These are phyloP conservation scores for Diarsia rubi DNA, from an alignment of 2,888 invertebrate genomes.

Conservation along the genomic window DNA sequence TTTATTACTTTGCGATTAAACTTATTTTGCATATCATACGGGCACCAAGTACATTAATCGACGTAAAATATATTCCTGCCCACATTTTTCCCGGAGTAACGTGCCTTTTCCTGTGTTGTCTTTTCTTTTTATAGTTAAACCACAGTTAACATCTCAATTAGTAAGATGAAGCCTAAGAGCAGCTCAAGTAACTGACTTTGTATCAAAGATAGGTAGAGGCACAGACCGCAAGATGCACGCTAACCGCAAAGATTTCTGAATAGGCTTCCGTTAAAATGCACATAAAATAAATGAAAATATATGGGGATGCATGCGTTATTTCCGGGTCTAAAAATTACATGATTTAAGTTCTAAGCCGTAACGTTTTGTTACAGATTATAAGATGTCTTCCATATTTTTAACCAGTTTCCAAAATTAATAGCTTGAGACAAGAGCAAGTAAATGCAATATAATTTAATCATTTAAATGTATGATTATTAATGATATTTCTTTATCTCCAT, in stretches of 20 bases:
- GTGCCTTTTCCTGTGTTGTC: constrained; percentile 34
- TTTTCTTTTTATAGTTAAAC: constrained; percentile 41
- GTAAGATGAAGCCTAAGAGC: constrained; percentile 54
- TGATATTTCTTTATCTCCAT: constrained; percentile 36
- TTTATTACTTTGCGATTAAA: constrained; percentile 58
- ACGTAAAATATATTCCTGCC: constrained; percentile 39
- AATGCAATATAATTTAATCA: constrained; percentile 9
- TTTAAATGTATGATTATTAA: constrained; percentile 30
- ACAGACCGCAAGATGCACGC: constrained; percentile 50
- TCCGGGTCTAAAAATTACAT: not conserved
- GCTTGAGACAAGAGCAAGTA: constrained; percentile 2
- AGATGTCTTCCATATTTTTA: constrained; percentile 9
- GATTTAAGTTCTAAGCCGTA: not conserved
- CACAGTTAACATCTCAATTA: constrained; percentile 64
- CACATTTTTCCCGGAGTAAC: constrained; percentile 40
- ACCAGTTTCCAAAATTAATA: constrained; percentile 11
- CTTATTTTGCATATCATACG: constrained; percentile 60
- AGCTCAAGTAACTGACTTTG: constrained; percentile 54
- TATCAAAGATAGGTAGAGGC: constrained; percentile 54
- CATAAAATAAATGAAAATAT: constrained; percentile 41
- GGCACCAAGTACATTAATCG: constrained; percentile 53
- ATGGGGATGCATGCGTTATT: not conserved
- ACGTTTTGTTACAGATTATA: not conserved
- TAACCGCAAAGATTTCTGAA: constrained; percentile 59
- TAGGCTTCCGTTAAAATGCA: constrained; percentile 59